Evolutionary conservation across 2,797 vertebrate genomes (phyloP), one percentile per base, ranked within the genome.

Genomic region (Alfaro cultratus): DNA sequence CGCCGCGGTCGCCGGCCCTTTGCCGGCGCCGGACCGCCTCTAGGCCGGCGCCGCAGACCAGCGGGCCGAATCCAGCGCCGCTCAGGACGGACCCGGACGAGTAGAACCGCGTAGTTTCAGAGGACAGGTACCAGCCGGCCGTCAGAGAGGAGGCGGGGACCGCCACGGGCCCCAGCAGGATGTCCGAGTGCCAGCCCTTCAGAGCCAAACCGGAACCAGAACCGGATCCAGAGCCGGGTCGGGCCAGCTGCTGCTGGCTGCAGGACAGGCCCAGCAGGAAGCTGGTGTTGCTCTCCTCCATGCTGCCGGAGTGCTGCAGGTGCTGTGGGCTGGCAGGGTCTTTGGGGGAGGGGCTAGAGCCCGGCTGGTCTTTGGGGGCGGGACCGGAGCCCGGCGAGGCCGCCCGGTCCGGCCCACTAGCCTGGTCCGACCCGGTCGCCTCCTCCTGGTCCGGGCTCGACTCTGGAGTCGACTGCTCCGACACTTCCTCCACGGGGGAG

Each of bases 171-270:
- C 97, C 96, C 64, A 98, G 95, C 88, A 98, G 86, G 92, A 98
- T 97, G 92, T 99, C 98, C 0, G 98, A 99, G 92, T 98, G 97
- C 98, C 98, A 99, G 88, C 97, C 97, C 78, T 99, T 98, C 49
- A 98, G 96, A 68, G 96, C 93, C 39, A 95, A 86, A 5, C 96
- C 93, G 0, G 91, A 78, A 0, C 96, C 93, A 34, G 94, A 86
- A 5, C 96, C 93, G 0, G 91, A 78, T 0, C 95, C 93, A 34
- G 95, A 86, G 4, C 96, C 94, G 0, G 96, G 95, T 75, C 95
- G 95, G 0, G 96, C 91, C 77, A 97, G 86, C 77, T 97, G 98
- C 87, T 98, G 98, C 91, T 98, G 98, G 90, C 97, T 97, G 87
- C 94, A 95, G 0, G 97, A 97, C 12, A 98, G 95, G 0, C 97